These are phyloP conservation scores for Ploceus nigricollis DNA, from an alignment of 2,113 vertebrate species.

Conservation along the genomic window DNA sequence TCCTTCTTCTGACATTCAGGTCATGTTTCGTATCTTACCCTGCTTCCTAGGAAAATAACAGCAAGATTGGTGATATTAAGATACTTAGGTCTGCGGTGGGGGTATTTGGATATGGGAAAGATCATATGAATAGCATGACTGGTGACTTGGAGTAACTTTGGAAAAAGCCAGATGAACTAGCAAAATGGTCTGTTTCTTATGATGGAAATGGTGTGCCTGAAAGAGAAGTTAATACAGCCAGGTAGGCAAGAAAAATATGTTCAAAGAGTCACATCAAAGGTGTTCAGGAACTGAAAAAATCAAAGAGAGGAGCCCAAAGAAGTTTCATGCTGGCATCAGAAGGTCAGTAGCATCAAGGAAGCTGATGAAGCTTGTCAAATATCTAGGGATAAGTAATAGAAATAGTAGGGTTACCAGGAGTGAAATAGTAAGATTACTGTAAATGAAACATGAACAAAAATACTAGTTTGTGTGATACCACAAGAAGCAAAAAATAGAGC, in stretches of 20 bases:
- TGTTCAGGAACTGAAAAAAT: neutral
- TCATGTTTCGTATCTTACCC: neutral
- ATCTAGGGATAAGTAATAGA: neutral
- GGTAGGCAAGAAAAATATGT: slow-evolving; percentile 15
- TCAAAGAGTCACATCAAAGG: slow-evolving; percentile 9
- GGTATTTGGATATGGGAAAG: neutral
- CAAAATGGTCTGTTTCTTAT: neutral
- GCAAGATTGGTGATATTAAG: neutral
- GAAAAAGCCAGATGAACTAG: neutral
- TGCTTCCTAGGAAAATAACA: neutral
- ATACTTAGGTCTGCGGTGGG: neutral
- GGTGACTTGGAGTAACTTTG: neutral
- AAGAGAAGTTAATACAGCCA: neutral
- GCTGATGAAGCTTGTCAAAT: neutral
- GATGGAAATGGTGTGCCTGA: neutral
- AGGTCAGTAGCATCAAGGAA: neutral
- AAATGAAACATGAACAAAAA: neutral
- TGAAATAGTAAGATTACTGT: neutral
- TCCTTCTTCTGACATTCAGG: neutral
- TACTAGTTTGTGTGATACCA: neutral
- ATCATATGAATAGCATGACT: neutral
- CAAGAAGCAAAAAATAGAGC: neutral
- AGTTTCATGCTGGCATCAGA: neutral
- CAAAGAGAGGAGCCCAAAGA: neutral
- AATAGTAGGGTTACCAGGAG: neutral